Evolutionary conservation across 2,888 invertebrate genomes (phyloP).

Genomic region (Drosophila neonasuta): DNA sequence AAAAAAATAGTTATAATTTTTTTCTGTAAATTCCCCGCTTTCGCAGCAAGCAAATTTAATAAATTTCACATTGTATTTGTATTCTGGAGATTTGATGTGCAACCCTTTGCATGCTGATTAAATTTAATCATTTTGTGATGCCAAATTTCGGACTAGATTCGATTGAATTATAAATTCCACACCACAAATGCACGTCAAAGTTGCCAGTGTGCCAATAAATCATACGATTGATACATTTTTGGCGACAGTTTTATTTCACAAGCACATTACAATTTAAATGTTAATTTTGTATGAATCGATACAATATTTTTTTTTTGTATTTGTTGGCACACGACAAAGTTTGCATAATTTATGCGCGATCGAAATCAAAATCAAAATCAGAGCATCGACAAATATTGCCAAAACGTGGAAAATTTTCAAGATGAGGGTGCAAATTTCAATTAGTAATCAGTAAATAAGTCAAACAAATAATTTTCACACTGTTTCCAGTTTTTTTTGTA

Average conservation of each 20-base stretch:
- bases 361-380: constrained; percentile 56
- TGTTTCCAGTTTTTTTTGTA: constrained; percentile 5
- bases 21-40: too few species aligned
- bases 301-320: constrained; percentile 12
- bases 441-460: constrained; percentile 59
- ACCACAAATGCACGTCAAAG: constrained; percentile 63
- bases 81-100: neutral
- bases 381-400: constrained; percentile 48
- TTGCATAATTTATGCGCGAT: constrained; percentile 61
- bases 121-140: neutral
- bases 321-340: constrained; percentile 74
- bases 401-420: constrained; percentile 34
- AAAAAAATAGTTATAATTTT: too few species aligned
- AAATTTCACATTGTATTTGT: constrained; percentile 1
- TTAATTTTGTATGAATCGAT: constrained; percentile 49
- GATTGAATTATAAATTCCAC: constrained; percentile 61
- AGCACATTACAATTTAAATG: constrained; percentile 61
- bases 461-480: constrained; percentile 65
- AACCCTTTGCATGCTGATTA: constrained; percentile 12
- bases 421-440: constrained; percentile 52
- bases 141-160: neutral
- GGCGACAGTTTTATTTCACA: constrained; percentile 66
- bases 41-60: neutral
- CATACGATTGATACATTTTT: constrained; percentile 39
- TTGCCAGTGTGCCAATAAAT: constrained; percentile 54